Conservation (phyloP, 1,140 invertebrate species). For the roundworm (Caenorhabditis elegans) region DNA sequence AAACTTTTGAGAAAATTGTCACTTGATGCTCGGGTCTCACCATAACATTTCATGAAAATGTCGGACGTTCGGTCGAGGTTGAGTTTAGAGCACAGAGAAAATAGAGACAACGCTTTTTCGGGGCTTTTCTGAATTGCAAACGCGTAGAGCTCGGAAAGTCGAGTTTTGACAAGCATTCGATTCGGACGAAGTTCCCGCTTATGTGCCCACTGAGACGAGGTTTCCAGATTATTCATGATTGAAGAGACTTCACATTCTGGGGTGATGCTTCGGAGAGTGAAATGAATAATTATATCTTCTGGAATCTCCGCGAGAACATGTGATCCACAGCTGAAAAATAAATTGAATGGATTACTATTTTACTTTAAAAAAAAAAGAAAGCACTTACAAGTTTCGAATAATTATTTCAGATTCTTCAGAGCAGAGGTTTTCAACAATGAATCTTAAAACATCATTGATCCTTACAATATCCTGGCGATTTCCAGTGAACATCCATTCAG, state of each 20-base stretch:
- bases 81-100: neutral
- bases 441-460: neutral
- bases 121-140: neutral
- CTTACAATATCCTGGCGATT: neutral
- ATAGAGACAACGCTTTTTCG: neutral
- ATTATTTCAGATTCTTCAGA: neutral
- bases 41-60: constrained; percentile 18
- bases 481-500: neutral
- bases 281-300: neutral
- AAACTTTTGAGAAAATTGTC: neutral
- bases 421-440: neutral
- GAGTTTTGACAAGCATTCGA: neutral
- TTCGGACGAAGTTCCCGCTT: neutral
- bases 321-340: neutral
- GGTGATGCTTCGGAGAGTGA: too few species aligned
- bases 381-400: neutral
- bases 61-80: neutral
- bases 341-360: too few species aligned
- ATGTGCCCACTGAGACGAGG: too few species aligned
- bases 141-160: neutral
- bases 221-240: neutral
- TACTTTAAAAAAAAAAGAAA: too few species aligned
- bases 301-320: neutral
- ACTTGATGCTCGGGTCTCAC: neutral
- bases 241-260: neutral